Evolutionary conservation across 1,140 invertebrate species (phyloP), one percentile per base, ranked within the genome.

Genomic region (Chironomus striatipennis): DNA sequence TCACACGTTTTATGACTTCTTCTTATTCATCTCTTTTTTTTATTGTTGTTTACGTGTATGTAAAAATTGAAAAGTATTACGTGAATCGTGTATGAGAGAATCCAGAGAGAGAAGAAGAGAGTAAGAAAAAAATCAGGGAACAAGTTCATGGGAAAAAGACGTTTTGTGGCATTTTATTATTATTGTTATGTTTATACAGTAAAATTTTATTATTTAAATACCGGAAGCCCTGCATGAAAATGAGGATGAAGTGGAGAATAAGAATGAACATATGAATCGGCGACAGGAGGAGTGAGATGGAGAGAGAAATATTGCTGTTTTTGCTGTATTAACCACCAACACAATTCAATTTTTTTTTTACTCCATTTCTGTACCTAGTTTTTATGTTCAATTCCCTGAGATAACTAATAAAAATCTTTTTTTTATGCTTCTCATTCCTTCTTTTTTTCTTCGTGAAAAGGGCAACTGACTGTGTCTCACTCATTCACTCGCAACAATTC

Each of bases 201-300:
- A n/a, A n/a, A n/a, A n/a, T n/a, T 57, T 47, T 57, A n/a, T n/a
- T n/a, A 57, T 57, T 57, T 57, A n/a, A 57, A 57, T 57, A 57
- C 47, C 47, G 47, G 47, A 57, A 57, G 47, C 47, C 47, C 47
- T 57, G 47, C n/a, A 5, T 57, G 24, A 34, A 34, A 34, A 34
- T 34, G 24, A 34, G 24, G 24, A 34, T 34, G 24, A 34, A 34
- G 24, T 34, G 24, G 24, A 34, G 24, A 34, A n/a, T n/a, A n/a
- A n/a, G n/a, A n/a, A n/a, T n/a, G n/a, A n/a, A 34, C 24, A 34
- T 34, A 34, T 34, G 24, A 34, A 34, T 34, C 24, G 24, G 24
- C 24, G 24, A 34, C 24, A 34, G 24, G 1, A 1, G 24, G 5
- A 34, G 24, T 34, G 24, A 34, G 24, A 34, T 2, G 24, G 24